Conservation (phyloP, 2,888 invertebrate species). For the Zaprionus obscuricornis region DNA sequence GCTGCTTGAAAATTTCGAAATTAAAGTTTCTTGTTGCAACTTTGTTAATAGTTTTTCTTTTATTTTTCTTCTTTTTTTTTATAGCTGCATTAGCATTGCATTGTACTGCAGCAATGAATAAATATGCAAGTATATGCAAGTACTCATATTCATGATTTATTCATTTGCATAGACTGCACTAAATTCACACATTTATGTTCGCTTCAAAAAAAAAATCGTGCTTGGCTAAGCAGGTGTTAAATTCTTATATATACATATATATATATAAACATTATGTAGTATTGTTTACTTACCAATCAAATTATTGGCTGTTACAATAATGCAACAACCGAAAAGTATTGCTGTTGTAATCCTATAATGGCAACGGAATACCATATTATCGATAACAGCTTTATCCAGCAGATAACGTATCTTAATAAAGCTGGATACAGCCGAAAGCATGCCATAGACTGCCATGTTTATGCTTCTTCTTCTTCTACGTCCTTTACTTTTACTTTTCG, state of each 20-base stretch:
- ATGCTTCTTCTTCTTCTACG: no score
- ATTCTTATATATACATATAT: not conserved
- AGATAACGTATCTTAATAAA: slow-evolving; percentile 95
- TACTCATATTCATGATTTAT: slow-evolving; percentile 19
- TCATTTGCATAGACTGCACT: slow-evolving; percentile 48
- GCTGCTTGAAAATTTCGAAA: no score
- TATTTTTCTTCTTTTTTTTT: no score
- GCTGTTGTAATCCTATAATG: slow-evolving; percentile 95
- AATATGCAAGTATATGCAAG: slow-evolving; percentile 22
- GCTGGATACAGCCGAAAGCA: slow-evolving; percentile 94
- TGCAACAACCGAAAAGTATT: slow-evolving; percentile 92
- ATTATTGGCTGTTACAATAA: slow-evolving; percentile 94
- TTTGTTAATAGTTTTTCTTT: no score
- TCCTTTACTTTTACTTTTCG: no score
- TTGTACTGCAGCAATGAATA: no score
- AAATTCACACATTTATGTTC: slow-evolving; percentile 37
- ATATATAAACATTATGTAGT: not conserved
- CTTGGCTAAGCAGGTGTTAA: slow-evolving; percentile 29
- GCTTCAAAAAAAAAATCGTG: slow-evolving; percentile 3
- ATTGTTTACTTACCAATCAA: slow-evolving; percentile 89
- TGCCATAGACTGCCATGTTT: slow-evolving; percentile 91
- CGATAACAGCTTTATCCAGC: slow-evolving; percentile 94
- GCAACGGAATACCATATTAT: slow-evolving; percentile 94
- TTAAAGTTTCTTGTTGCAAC: no score
- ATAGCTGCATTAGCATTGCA: slow-evolving; percentile 46